These are phyloP conservation scores for Sebastes trivittatus DNA, from an alignment of 2,797 vertebrate genomes.

Conservation along the genomic window DNA sequence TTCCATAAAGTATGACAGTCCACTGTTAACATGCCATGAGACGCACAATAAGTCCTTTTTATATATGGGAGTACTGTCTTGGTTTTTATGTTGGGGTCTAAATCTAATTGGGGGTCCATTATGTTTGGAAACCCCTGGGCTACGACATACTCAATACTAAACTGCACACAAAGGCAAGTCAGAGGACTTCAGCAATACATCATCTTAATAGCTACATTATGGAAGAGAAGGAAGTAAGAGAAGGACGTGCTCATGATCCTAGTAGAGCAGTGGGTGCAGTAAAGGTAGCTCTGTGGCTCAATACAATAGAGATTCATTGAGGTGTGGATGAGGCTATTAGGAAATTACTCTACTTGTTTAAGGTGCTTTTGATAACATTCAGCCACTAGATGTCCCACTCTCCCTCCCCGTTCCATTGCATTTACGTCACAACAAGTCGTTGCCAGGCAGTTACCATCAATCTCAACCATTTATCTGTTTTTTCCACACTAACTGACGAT, in stretches of 20 bases:
- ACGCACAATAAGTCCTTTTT: not conserved
- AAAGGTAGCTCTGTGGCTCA: not conserved
- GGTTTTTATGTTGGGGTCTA: slow-evolving; percentile 15
- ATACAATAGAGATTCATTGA: not conserved
- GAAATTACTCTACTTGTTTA: not conserved
- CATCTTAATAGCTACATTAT: not conserved
- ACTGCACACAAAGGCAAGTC: slow-evolving; percentile 7
- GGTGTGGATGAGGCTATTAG: not conserved
- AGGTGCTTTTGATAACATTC: not conserved
- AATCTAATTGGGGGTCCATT: slow-evolving; percentile 12
- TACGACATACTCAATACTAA: not conserved
- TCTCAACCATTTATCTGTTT: not conserved
- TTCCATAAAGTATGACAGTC: not conserved
- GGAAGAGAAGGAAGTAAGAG: not conserved
- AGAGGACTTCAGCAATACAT: not conserved
- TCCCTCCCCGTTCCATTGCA: not conserved
- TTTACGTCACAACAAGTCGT: not conserved
- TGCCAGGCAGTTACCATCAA: not conserved
- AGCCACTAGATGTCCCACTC: not conserved
- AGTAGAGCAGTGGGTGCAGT: not conserved
- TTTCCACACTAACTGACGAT: not conserved
- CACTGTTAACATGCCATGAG: not conserved
- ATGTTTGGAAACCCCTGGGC: not conserved
- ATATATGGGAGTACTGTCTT: not conserved
- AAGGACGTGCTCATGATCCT: not conserved